Percentiles rank a stretch among this genome's conserved stretches.
These are phyloP conservation scores for Oryzias dopingdopingensis DNA, from an alignment of 2,797 vertebrate species.

Conservation along the genomic window DNA sequence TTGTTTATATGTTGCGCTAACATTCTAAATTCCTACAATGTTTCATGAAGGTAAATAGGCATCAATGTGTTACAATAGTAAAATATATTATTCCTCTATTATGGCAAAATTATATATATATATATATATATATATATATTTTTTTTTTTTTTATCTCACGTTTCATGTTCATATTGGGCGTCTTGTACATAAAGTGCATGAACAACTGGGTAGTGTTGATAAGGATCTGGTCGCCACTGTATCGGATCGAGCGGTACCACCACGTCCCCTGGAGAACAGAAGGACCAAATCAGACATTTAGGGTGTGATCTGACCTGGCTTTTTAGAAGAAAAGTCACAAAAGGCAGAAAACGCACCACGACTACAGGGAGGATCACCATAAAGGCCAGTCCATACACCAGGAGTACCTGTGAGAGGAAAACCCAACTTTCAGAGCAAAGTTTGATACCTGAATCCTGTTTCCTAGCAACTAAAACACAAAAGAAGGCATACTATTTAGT, in stretches of 20 bases:
- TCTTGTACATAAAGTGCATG: slow-evolving; percentile 99
- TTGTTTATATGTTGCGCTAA: too few relatives aligned
- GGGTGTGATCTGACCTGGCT: too few relatives aligned
- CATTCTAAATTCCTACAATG: too few relatives aligned
- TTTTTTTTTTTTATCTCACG: slow-evolving; percentile 90
- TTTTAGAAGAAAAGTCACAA: neutral
- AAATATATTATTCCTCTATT: too few relatives aligned
- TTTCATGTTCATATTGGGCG: slow-evolving; percentile 99
- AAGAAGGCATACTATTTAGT: neutral
- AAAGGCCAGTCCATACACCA: slow-evolving; percentile 96
- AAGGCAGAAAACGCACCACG: slow-evolving; percentile 81
- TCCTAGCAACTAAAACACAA: neutral
- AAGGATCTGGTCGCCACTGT: slow-evolving; percentile 98
- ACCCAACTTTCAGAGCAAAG: neutral
- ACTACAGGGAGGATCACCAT: slow-evolving; percentile 99
- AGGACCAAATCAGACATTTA: neutral
- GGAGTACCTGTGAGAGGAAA: slow-evolving; percentile 82
- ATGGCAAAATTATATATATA: too few relatives aligned
- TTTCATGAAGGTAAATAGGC: too few relatives aligned
- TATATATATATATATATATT: too few relatives aligned
- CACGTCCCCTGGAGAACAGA: slow-evolving; percentile 86
- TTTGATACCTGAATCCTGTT: neutral
- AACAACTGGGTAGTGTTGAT: slow-evolving; percentile 98
- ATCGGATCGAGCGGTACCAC: slow-evolving; percentile 99
- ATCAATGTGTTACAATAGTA: too few relatives aligned